Base-by-base conservation (phyloP, 2,113 vertebrate species). In the Pao palembangensis region DNA sequence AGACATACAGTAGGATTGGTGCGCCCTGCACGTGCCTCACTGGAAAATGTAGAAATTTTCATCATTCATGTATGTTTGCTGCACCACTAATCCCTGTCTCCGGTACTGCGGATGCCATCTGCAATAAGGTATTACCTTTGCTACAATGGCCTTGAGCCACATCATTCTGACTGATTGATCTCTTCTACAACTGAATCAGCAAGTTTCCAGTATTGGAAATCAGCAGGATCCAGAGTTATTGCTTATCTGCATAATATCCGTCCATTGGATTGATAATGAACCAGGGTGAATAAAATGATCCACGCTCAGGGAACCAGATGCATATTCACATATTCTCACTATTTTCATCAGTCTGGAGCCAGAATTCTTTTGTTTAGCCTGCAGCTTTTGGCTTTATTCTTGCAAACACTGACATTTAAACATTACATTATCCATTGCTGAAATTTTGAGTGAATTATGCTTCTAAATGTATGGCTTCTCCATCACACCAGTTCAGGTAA, bases 131-230 rank as follows among this genome's bases (percentile, higher is more conserved):
- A 77, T 73, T 46, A 65, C 59, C 56, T 66, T 58, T 53, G 64
- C 19, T 72, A 60, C 34, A 59, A 50, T 17, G 54, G 48, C 67
- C 67, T 53, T 2, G 3, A 63, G 64, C 54, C 34, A 54, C 76
- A 70, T 83, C 69, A 56, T 56, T 51, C 64, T 58, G 18, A 18
- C 52, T 56, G 67, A 85, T 68, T 77, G 67, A 82, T 79, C 64
- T 62, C 69, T 61, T 6, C 78, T 75, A 67, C 62, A 70, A 53
- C 69, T 57, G 55, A 65, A 78, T 83, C 82, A 78, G 69, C 73
- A 76, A 69, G 51, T 72, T 83, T 51, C 15, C 58, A 66, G 64
- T 49, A 59, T 51, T 56, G 52, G 72, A 75, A 65, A 78, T 83
- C 82, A 78, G 69, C 73, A 42, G 20, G 49, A 64, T 51, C 8